These are phyloP conservation scores for Drosophila setosimentum DNA, from an alignment of 2,888 invertebrate genomes.

Conservation along the genomic window DNA sequence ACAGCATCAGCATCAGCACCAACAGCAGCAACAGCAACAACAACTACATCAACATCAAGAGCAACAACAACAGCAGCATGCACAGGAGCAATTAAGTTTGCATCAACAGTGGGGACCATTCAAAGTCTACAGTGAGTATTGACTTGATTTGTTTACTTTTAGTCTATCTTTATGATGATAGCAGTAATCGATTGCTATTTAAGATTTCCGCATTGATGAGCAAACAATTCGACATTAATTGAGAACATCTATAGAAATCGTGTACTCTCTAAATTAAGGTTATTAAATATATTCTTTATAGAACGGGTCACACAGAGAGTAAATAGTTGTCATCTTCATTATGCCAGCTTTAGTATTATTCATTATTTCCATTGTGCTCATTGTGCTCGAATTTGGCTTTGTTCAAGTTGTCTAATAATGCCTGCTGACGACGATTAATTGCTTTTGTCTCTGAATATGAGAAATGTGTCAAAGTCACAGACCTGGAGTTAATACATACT, in stretches of 20 bases:
- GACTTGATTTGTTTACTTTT: constrained; percentile 41
- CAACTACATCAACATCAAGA: constrained; percentile 70
- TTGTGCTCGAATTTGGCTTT: constrained; percentile 4
- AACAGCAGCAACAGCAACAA: constrained; percentile 60
- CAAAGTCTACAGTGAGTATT: constrained; percentile 85
- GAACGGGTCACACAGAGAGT: background rate
- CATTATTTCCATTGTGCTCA: background rate
- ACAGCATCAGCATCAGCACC: constrained; percentile 68
- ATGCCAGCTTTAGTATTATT: background rate
- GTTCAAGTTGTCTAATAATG: constrained; percentile 28
- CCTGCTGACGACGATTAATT: constrained; percentile 11
- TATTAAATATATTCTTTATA: background rate
- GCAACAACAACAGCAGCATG: constrained; percentile 70
- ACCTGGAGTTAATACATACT: constrained; percentile 16
- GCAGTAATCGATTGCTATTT: constrained; percentile 17
- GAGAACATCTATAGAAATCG: background rate
- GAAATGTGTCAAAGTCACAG: constrained; percentile 54
- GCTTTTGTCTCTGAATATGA: constrained; percentile 27
- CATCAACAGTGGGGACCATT: constrained; percentile 85
- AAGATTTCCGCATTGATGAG: constrained; percentile 18
- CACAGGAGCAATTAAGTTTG: constrained; percentile 81
- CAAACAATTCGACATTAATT: constrained; percentile 2
- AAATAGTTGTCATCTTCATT: background rate
- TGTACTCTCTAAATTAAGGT: background rate
- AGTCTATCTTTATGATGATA: background rate